A percentile compares a stretch with the other conserved stretches of the same genome.
phyloP scores from a whole-genome alignment of 1,140 invertebrate species.

The Lepidotrigona ventralis region DNA sequence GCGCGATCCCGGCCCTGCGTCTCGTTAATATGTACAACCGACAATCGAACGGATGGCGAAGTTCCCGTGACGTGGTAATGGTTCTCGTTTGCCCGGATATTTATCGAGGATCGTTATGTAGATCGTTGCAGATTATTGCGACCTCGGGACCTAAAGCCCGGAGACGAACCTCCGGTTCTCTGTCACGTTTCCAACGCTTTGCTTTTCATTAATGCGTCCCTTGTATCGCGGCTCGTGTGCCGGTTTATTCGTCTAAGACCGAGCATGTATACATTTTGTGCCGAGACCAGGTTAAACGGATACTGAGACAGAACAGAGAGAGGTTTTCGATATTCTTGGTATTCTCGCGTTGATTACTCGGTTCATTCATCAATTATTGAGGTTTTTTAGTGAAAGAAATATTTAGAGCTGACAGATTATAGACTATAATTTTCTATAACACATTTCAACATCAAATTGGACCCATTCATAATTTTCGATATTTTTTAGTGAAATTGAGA shows the following conservation, averaged over 20 bases:
- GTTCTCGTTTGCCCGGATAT: conserved; percentile 31
- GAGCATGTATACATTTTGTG: background rate
- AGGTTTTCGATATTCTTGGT: background rate
- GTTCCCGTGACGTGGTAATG: conserved; percentile 42
- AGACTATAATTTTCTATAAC: background rate
- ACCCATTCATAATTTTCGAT: no score
- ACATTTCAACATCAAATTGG: no score
- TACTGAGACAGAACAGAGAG: background rate
- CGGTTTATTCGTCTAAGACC: background rate
- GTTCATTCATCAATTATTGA: background rate
- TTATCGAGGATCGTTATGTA: conserved; percentile 32
- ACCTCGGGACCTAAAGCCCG: background rate
- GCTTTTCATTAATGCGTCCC: background rate
- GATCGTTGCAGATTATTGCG: conserved; percentile 32
- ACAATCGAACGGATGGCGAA: conserved; percentile 29
- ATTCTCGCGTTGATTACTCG: background rate
- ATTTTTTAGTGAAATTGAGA: no score
- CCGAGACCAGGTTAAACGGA: background rate
- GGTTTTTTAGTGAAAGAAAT: background rate
- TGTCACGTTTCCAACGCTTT: background rate
- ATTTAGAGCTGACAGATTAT: background rate
- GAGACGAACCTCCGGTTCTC: background rate
- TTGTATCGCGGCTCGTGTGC: no score
- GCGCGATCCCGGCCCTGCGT: conserved; percentile 19
- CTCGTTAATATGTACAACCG: conserved; percentile 38